Conservation (phyloP, 1,140 invertebrate species). For the Berghia stephanieae region DNA sequence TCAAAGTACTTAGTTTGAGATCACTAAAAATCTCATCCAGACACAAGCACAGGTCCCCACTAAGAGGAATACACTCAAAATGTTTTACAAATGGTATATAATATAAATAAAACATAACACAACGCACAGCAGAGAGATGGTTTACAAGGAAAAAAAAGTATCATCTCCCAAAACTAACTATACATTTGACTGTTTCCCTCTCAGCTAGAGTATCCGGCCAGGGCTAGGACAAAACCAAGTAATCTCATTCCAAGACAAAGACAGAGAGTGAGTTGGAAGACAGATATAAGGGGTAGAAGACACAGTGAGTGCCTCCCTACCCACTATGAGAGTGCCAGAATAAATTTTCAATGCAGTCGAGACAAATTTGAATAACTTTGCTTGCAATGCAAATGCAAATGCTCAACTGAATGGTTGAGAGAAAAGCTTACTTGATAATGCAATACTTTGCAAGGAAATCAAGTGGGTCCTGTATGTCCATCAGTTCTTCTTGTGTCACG, state of each 20-base stretch:
- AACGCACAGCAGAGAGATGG: not conserved
- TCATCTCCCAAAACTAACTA: too few species aligned
- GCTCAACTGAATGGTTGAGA: not conserved
- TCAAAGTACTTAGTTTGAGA: too few species aligned
- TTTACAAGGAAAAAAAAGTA: too few species aligned
- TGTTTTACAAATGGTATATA: too few species aligned
- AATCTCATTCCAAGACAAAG: too few species aligned
- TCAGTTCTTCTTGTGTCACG: conserved; percentile 48
- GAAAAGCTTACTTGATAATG: conserved; percentile 65
- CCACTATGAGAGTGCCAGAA: not conserved
- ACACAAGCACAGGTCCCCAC: too few species aligned
- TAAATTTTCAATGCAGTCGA: not conserved
- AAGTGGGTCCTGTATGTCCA: conserved; percentile 54
- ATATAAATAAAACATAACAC: not conserved
- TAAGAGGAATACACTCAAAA: too few species aligned
- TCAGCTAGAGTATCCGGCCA: too few species aligned
- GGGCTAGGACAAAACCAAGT: too few species aligned
- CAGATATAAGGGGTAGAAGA: not conserved
- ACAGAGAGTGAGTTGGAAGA: not conserved
- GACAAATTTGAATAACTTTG: not conserved
- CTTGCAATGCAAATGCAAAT: not conserved
- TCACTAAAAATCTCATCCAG: too few species aligned
- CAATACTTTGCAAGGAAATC: conserved; percentile 66
- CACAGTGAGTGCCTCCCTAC: too few species aligned
- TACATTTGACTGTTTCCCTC: too few species aligned